Evolutionary conservation across 2,797 vertebrate species (phyloP).

Genomic region (Mormyrops boulengeri): DNA sequence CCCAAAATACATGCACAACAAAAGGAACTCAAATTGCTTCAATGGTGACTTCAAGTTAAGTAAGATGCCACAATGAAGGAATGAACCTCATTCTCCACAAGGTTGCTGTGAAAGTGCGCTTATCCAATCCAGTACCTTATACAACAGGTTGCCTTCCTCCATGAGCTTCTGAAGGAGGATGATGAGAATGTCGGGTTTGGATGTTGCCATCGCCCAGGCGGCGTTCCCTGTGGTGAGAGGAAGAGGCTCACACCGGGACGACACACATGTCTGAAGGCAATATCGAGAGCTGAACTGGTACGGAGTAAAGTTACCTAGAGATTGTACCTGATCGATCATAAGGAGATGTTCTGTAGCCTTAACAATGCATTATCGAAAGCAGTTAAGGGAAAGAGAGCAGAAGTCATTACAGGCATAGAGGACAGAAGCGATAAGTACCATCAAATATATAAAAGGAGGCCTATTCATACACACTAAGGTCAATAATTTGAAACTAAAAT

Average conservation of each 20-base stretch:
- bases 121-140: constrained; percentile 70
- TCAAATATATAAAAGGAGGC: background rate
- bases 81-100: background rate
- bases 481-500: background rate
- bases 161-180: constrained; percentile 97
- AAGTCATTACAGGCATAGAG: constrained; percentile 20
- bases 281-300: constrained; percentile 53
- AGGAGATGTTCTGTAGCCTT: constrained; percentile 77
- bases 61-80: background rate
- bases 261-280: constrained; percentile 23
- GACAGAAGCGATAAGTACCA: constrained; percentile 1
- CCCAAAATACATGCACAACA: background rate
- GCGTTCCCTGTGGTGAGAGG: constrained; percentile 79
- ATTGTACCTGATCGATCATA: constrained; percentile 81
- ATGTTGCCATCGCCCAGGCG: constrained; percentile 99
- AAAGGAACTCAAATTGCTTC: background rate
- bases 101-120: background rate
- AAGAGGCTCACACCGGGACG: constrained; percentile 21
- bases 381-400: constrained; percentile 54
- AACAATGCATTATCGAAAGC: constrained; percentile 61
- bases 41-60: background rate
- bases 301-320: constrained; percentile 75
- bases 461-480: background rate
- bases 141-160: constrained; percentile 94
- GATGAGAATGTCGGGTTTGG: constrained; percentile 95